These are phyloP conservation scores for Paralichthys olivaceus DNA, from an alignment of 2,113 vertebrate genomes.

Conservation along the genomic window DNA sequence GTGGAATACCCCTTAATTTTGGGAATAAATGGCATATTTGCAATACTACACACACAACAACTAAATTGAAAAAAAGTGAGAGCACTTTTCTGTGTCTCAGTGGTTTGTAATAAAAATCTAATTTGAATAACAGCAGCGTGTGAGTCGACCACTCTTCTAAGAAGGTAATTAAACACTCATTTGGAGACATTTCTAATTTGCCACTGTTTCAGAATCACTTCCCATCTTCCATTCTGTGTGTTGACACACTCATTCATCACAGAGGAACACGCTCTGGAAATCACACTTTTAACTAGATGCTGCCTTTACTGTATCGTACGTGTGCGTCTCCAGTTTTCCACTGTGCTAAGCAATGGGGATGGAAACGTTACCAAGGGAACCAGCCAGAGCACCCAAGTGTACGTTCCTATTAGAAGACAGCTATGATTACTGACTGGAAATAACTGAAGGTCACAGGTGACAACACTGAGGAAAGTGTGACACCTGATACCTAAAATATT, in stretches of 20 bases:
- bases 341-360: constrained; percentile 31
- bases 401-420: constrained; percentile 34
- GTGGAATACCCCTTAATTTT: too few relatives aligned
- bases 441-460: constrained; percentile 48
- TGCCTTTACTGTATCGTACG: constrained; percentile 4
- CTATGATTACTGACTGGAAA: constrained; percentile 41
- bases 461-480: constrained; percentile 6
- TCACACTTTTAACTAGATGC: constrained; percentile 1
- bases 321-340: constrained; percentile 36
- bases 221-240: constrained; percentile 1
- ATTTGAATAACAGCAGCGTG: constrained; percentile 8
- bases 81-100: background rate
- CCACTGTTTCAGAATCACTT: background rate
- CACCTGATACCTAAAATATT: background rate
- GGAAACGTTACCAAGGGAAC: constrained; percentile 50
- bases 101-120: background rate
- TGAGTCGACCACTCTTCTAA: constrained; percentile 5
- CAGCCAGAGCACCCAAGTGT: constrained; percentile 25
- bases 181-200: constrained; percentile 35
- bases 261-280: background rate
- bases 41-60: background rate
- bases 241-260: constrained; percentile 40
- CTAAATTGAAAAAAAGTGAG: background rate
- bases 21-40: background rate
- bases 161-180: constrained; percentile 25